A percentile compares a stretch with the other conserved stretches of the same genome.
These are phyloP conservation scores for Drosophila rufa DNA, from an alignment of 1,140 invertebrate genomes.

Conservation along the genomic window DNA sequence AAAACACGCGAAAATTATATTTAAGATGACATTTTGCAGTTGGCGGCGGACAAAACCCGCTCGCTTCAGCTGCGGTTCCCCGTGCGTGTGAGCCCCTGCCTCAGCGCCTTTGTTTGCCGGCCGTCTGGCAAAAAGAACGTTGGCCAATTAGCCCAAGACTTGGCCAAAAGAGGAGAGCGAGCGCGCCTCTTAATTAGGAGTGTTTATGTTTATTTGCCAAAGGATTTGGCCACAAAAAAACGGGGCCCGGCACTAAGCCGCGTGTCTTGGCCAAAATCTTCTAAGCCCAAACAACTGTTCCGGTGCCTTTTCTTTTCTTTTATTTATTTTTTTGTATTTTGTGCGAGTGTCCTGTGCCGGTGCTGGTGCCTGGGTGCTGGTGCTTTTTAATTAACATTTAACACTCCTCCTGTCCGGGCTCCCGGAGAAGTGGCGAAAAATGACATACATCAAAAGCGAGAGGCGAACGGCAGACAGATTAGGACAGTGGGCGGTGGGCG, in stretches of 20 bases:
- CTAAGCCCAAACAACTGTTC: slow-evolving; percentile 29
- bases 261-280: slow-evolving; percentile 61
- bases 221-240: slow-evolving; percentile 31
- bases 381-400: slow-evolving; percentile 81
- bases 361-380: background rate
- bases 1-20: slow-evolving; percentile 81
- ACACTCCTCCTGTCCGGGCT: slow-evolving; percentile 36
- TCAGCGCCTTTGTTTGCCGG: slow-evolving; percentile 56
- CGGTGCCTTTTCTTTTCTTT: background rate
- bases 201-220: slow-evolving; percentile 68
- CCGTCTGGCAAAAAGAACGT: slow-evolving; percentile 67
- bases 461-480: slow-evolving; percentile 38
- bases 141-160: slow-evolving; percentile 70
- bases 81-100: slow-evolving; percentile 26
- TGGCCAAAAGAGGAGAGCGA: slow-evolving; percentile 8
- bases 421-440: slow-evolving; percentile 35
- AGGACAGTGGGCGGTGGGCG: slow-evolving; percentile 38
- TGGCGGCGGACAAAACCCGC: slow-evolving; percentile 3
- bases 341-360: slow-evolving; percentile 12
- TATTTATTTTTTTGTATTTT: background rate
- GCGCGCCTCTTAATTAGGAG: slow-evolving; percentile 67
- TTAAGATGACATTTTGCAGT: slow-evolving; percentile 72
- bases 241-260: slow-evolving; percentile 35
- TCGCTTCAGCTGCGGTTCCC: slow-evolving; percentile 54
- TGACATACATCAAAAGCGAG: slow-evolving; percentile 77